Evolutionary conservation across 2,113 vertebrate genomes (phyloP).

Genomic region (Hippocampus zosterae): DNA sequence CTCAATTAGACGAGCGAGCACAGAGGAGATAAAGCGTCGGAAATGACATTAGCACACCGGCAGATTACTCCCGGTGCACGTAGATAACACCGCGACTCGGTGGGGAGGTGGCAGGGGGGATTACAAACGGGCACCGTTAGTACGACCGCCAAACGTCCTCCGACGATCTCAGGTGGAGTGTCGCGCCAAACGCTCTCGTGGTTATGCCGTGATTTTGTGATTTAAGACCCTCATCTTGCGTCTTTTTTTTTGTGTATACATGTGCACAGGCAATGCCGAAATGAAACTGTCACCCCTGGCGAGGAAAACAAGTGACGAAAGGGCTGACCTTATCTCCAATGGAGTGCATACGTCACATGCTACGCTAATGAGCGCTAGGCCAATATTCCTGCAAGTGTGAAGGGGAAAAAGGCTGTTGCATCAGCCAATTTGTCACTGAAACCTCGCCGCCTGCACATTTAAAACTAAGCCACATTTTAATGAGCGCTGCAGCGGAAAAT

Average conservation of each 20-base stretch:
- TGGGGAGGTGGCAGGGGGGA: neutral
- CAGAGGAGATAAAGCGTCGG: slow-evolving; percentile 35
- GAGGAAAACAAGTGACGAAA: slow-evolving; percentile 16
- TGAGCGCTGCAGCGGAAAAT: neutral
- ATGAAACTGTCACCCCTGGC: neutral
- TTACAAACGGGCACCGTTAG: slow-evolving; percentile 30
- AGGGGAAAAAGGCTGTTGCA: neutral
- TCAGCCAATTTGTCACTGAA: slow-evolving; percentile 2
- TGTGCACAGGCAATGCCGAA: neutral
- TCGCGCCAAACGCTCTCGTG: slow-evolving; percentile 14
- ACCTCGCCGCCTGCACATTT: neutral
- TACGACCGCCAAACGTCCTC: slow-evolving; percentile 44
- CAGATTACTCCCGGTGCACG: slow-evolving; percentile 30
- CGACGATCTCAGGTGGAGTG: slow-evolving; percentile 17
- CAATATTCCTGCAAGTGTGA: neutral
- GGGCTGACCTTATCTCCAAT: neutral
- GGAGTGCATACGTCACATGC: neutral
- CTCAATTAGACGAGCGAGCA: slow-evolving; percentile 44
- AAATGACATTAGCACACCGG: slow-evolving; percentile 35
- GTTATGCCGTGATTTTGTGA: neutral
- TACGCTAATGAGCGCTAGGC: neutral
- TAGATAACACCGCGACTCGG: slow-evolving; percentile 34
- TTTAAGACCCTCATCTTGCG: neutral
- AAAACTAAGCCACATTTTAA: neutral
- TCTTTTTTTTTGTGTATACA: neutral